Evolutionary conservation across 2,888 invertebrate species (phyloP).

Genomic region (Horisme vitalbata): DNA sequence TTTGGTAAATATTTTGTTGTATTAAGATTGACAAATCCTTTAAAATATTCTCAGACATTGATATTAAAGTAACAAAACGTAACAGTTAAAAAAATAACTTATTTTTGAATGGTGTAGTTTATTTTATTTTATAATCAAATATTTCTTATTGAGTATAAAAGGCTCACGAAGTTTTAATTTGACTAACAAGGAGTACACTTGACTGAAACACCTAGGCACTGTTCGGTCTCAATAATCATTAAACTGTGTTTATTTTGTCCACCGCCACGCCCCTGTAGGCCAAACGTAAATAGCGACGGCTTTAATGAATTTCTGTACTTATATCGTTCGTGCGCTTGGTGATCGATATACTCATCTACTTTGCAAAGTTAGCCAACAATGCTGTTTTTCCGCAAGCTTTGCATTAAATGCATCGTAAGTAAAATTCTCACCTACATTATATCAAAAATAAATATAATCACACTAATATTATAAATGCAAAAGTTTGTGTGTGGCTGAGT

Average conservation of each 20-base stretch:
- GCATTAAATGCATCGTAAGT: too few relatives aligned
- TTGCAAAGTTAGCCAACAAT: conserved; percentile 5
- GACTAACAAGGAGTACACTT: conserved; percentile 15
- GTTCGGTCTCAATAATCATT: conserved; percentile 53
- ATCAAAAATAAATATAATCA: too few relatives aligned
- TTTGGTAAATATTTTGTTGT: neutral
- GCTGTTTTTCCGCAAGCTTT: neutral
- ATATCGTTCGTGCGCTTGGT: conserved; percentile 27
- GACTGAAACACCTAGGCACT: conserved; percentile 26
- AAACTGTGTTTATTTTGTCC: conserved; percentile 56
- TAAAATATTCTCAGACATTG: too few relatives aligned
- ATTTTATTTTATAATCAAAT: too few relatives aligned
- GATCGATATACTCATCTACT: conserved; percentile 9
- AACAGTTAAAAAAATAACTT: too few relatives aligned
- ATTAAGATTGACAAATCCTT: neutral
- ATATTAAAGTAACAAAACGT: too few relatives aligned
- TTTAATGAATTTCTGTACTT: conserved; percentile 40
- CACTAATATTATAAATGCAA: too few relatives aligned
- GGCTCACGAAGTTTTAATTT: conserved; percentile 23
- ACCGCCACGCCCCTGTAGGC: conserved; percentile 31
- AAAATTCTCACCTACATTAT: too few relatives aligned
- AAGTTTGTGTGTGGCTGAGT: too few relatives aligned
- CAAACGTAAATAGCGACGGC: conserved; percentile 34
- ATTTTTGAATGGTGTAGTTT: too few relatives aligned
- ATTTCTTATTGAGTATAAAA: too few relatives aligned